Evolutionary conservation across 1,140 invertebrate species (phyloP).

Genomic region (Bilobella aurantiaca): DNA sequence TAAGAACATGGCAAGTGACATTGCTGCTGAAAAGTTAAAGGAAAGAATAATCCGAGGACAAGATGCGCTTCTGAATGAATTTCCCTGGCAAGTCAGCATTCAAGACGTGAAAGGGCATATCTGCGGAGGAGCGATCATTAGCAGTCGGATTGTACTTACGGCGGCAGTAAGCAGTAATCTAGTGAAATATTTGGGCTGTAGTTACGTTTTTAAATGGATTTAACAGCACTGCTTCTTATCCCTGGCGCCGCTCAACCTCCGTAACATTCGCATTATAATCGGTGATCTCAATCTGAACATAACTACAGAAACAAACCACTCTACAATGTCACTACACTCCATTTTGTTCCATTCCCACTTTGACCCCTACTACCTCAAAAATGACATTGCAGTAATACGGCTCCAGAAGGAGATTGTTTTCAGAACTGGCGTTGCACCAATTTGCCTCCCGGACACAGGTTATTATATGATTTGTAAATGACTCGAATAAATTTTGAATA

Average conservation of each 20-base stretch:
- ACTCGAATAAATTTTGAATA: background rate
- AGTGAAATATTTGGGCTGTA: background rate
- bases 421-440: slow-evolving; percentile 40
- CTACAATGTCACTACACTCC: slow-evolving; percentile 31
- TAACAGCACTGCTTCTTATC: background rate
- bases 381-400: slow-evolving; percentile 45
- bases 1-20: slow-evolving; percentile 14
- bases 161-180: slow-evolving; percentile 40
- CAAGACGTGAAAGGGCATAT: slow-evolving; percentile 42
- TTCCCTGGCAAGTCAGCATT: slow-evolving; percentile 42
- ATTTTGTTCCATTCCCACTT: slow-evolving; percentile 40
- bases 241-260: slow-evolving; percentile 19
- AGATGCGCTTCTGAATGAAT: slow-evolving; percentile 39
- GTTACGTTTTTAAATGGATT: background rate
- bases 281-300: slow-evolving; percentile 39
- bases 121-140: slow-evolving; percentile 52
- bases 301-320: slow-evolving; percentile 37
- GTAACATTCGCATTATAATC: slow-evolving; percentile 24
- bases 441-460: slow-evolving; percentile 42
- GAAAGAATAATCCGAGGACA: slow-evolving; percentile 38
- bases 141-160: slow-evolving; percentile 46
- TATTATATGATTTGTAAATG: background rate
- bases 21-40: slow-evolving; percentile 20
- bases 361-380: slow-evolving; percentile 39
- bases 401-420: slow-evolving; percentile 39